A percentile compares a stretch with the other conserved stretches of the same genome.
phyloP scores from a whole-genome alignment of 1,140 invertebrate species.

The Pseudomyrmex dendroicus region DNA sequence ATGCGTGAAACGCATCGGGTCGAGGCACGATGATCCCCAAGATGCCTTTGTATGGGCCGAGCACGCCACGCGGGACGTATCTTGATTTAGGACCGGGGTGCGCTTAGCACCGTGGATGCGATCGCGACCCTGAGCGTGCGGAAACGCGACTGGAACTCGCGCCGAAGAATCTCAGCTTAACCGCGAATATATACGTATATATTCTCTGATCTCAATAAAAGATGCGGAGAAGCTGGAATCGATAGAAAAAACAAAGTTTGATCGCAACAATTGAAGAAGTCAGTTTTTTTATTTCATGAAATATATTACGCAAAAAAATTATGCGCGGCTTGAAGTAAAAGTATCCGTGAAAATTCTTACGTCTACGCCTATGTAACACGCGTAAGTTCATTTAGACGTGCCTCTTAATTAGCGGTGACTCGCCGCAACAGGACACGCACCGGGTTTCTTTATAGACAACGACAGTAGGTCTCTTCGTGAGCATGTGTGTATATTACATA shows the following conservation, averaged over 20 bases:
- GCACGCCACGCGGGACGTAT: slow-evolving; percentile 57
- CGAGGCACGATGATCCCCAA: slow-evolving; percentile 39
- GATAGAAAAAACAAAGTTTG: neutral
- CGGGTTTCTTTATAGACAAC: slow-evolving; percentile 3
- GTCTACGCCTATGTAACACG: slow-evolving; percentile 22
- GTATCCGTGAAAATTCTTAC: neutral
- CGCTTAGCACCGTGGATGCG: slow-evolving; percentile 44
- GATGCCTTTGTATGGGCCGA: slow-evolving; percentile 52
- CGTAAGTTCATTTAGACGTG: slow-evolving; percentile 21
- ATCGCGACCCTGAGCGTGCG: slow-evolving; percentile 38
- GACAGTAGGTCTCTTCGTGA: slow-evolving; percentile 12
- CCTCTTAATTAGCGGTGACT: slow-evolving; percentile 51
- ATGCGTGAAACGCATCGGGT: slow-evolving; percentile 71
- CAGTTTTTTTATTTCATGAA: no score
- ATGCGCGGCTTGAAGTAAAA: no score
- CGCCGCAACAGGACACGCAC: slow-evolving; percentile 18
- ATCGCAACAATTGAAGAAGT: neutral
- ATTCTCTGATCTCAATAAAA: neutral
- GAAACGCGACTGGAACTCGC: slow-evolving; percentile 30
- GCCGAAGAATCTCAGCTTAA: neutral
- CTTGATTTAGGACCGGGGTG: slow-evolving; percentile 54
- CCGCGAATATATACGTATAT: no score
- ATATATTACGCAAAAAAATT: no score
- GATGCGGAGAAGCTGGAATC: no score
- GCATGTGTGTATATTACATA: neutral